phyloP scores from a whole-genome alignment of 2,888 invertebrate genomes.

The Synanthedon andrenaeformis region DNA sequence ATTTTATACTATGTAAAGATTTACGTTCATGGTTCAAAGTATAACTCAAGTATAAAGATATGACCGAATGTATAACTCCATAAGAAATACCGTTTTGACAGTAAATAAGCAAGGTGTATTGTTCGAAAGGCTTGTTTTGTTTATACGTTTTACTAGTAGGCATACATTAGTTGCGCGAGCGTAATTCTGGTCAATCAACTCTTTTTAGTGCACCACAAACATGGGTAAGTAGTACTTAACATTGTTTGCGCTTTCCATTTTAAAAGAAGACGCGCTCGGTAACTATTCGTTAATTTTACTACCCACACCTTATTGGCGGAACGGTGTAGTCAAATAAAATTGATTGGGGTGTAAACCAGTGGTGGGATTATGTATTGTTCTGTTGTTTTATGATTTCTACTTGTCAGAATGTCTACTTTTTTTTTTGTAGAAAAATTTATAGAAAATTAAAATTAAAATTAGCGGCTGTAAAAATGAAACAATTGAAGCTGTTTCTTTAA shows the following conservation, averaged over 20 bases:
- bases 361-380: not conserved
- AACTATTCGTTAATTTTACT: not conserved
- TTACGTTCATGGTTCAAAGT: too few relatives aligned
- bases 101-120: not conserved
- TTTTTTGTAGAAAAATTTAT: too few relatives aligned
- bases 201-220: slow-evolving; percentile 15
- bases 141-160: slow-evolving; percentile 1
- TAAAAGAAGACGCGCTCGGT: slow-evolving; percentile 11
- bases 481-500: too few relatives aligned
- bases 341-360: not conserved
- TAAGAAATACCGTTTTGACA: not conserved
- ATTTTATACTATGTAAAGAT: too few relatives aligned
- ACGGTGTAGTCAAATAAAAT: not conserved
- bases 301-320: not conserved
- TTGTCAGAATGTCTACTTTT: too few relatives aligned
- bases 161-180: not conserved
- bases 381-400: not conserved
- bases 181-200: slow-evolving; percentile 14
- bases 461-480: too few relatives aligned
- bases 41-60: too few relatives aligned
- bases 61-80: not conserved
- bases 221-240: slow-evolving; percentile 13
- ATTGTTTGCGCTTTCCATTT: slow-evolving; percentile 32
- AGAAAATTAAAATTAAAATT: too few relatives aligned
- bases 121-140: slow-evolving; percentile 1